Percentiles rank a stretch among this genome's conserved stretches.
These are phyloP conservation scores for Tiliacea citrago DNA, from an alignment of 2,888 invertebrate species.

Conservation along the genomic window DNA sequence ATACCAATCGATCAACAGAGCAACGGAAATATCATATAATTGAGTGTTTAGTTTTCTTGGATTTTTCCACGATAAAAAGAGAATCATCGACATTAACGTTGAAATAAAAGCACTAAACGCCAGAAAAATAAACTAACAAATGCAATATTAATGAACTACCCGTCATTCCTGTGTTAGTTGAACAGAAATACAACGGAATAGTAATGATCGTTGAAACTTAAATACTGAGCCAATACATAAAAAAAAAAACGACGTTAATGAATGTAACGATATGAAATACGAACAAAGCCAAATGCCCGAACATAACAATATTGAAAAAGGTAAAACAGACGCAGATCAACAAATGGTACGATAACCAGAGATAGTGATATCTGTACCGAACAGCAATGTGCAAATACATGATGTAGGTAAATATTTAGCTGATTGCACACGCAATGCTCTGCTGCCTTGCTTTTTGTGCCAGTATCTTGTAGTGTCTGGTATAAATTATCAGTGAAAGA, in stretches of 20 bases:
- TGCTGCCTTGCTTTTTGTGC: conserved; percentile 40
- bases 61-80: conserved; percentile 44
- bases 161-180: conserved; percentile 31
- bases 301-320: conserved; percentile 63
- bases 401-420: conserved; percentile 52
- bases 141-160: conserved; percentile 34
- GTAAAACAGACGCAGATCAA: conserved; percentile 75
- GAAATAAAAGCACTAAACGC: conserved; percentile 37
- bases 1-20: conserved; percentile 51
- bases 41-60: conserved; percentile 32
- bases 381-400: conserved; percentile 69
- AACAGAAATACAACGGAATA: conserved; percentile 42
- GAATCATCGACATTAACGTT: conserved; percentile 30
- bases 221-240: conserved; percentile 57
- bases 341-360: conserved; percentile 69
- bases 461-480: conserved; percentile 31
- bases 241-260: conserved; percentile 41
- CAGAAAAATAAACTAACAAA: conserved; percentile 22
- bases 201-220: conserved; percentile 21
- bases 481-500: conserved; percentile 33
- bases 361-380: conserved; percentile 73
- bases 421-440: conserved; percentile 45
- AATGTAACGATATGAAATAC: conserved; percentile 43
- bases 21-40: conserved; percentile 42
- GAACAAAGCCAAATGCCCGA: conserved; percentile 63